These are phyloP conservation scores for Rhizomys pruinosus DNA, from an alignment of 2,113 vertebrate species.

Conservation along the genomic window DNA sequence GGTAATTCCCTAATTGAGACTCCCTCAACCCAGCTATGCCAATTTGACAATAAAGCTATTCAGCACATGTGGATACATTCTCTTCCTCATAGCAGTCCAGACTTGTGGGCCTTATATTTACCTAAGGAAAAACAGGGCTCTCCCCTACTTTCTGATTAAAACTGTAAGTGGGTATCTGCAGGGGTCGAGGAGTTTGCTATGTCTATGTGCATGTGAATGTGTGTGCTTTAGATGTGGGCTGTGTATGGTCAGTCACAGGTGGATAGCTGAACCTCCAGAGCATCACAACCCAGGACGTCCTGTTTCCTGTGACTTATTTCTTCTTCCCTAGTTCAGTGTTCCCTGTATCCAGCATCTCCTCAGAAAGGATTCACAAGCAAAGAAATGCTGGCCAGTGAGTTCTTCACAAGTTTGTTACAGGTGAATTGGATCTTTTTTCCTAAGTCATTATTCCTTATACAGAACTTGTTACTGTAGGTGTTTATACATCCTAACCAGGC, in stretches of 20 bases:
- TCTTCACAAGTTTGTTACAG: conserved; percentile 33
- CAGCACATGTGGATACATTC: not conserved
- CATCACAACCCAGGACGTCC: not conserved
- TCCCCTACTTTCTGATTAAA: not conserved
- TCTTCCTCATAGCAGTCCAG: not conserved
- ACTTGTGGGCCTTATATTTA: not conserved
- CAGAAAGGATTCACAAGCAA: not conserved
- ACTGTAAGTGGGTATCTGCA: not conserved
- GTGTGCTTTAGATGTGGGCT: fast-evolving
- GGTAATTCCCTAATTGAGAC: too few relatives aligned
- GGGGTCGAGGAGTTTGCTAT: not conserved
- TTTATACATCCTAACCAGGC: not conserved
- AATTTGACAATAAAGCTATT: too few relatives aligned
- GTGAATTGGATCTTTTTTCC: conserved; percentile 43
- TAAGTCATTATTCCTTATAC: not conserved
- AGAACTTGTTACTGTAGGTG: not conserved
- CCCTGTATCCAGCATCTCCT: not conserved
- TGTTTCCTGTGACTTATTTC: not conserved
- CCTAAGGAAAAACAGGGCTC: not conserved
- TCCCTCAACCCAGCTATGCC: too few relatives aligned
- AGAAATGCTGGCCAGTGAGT: not conserved
- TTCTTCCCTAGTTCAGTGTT: conserved; percentile 45
- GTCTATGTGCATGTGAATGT: too few relatives aligned
- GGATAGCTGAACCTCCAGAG: not conserved
- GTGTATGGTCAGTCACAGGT: not conserved